phyloP scores from a whole-genome alignment of 2,888 invertebrate species.

The Cosmorhoe ocellata region DNA sequence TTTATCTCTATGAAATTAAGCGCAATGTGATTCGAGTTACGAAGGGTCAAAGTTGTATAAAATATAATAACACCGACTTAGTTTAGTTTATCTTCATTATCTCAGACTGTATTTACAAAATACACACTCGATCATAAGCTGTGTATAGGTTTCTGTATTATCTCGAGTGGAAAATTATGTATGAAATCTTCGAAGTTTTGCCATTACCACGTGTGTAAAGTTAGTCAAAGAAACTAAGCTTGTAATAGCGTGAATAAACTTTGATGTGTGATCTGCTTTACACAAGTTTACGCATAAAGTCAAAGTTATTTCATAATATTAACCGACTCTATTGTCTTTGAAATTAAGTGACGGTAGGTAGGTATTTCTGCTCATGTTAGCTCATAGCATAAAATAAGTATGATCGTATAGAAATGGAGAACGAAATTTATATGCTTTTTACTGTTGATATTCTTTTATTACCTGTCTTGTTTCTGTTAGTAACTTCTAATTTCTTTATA shows the following conservation, averaged over 20 bases:
- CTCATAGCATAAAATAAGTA: too few species aligned
- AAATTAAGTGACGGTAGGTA: not conserved
- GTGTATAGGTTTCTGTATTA: conserved; percentile 29
- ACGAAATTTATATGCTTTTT: too few species aligned
- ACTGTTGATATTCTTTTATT: too few species aligned
- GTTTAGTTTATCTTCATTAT: conserved; percentile 38
- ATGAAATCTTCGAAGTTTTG: conserved; percentile 27
- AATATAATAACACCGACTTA: too few species aligned
- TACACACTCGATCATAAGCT: conserved; percentile 29
- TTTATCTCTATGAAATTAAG: conserved; percentile 15
- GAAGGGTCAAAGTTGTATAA: not conserved
- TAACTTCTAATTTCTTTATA: too few species aligned
- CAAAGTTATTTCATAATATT: conserved; percentile 24
- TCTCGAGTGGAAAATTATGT: conserved; percentile 30
- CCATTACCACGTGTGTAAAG: conserved; percentile 29
- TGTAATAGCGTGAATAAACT: conserved; percentile 28
- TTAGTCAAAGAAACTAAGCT: conserved; percentile 30
- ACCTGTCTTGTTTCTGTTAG: too few species aligned
- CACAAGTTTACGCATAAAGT: conserved; percentile 27
- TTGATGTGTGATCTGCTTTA: conserved; percentile 28
- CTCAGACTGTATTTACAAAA: conserved; percentile 35
- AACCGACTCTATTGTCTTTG: conserved; percentile 20
- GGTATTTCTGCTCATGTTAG: too few species aligned
- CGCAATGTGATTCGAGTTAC: not conserved
- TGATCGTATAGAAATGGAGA: too few species aligned